Evolutionary conservation across 2,113 vertebrate species (phyloP).

Genomic region (Potamarius usumacintae): DNA sequence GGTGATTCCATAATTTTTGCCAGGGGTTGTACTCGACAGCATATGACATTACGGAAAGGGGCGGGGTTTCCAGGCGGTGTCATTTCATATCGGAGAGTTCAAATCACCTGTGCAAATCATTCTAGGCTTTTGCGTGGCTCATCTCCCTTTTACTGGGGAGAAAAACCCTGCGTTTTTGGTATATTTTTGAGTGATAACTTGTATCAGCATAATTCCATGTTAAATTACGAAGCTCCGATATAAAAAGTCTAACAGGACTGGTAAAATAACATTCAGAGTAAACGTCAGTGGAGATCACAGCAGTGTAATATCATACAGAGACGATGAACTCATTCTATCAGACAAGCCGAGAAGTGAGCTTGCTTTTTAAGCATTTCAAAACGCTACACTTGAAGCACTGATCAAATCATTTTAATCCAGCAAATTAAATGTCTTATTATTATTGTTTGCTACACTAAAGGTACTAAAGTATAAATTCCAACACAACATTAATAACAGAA

Average conservation of each 20-base stretch:
- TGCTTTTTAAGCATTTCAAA: background rate
- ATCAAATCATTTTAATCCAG: background rate
- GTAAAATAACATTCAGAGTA: background rate
- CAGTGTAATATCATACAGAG: background rate
- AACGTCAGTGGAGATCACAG: background rate
- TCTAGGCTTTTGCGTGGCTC: background rate
- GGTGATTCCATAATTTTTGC: no score
- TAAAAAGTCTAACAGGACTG: background rate
- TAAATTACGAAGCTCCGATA: background rate
- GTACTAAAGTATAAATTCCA: background rate
- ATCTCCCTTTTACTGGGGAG: background rate
- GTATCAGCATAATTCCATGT: background rate
- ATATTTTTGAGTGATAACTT: background rate
- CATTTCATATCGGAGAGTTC: background rate
- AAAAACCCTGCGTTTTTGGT: background rate
- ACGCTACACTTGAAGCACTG: background rate
- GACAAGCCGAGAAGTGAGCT: background rate
- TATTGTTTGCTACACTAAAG: background rate
- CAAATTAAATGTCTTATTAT: background rate
- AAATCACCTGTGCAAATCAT: background rate
- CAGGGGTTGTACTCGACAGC: background rate
- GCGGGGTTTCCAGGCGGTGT: background rate
- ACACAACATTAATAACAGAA: background rate
- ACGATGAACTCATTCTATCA: background rate
- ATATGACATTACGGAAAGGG: background rate